Percentiles rank a stretch among this genome's conserved stretches.
These are phyloP conservation scores for Drosophila azteca DNA, from an alignment of 1,140 invertebrate genomes.

Conservation along the genomic window DNA sequence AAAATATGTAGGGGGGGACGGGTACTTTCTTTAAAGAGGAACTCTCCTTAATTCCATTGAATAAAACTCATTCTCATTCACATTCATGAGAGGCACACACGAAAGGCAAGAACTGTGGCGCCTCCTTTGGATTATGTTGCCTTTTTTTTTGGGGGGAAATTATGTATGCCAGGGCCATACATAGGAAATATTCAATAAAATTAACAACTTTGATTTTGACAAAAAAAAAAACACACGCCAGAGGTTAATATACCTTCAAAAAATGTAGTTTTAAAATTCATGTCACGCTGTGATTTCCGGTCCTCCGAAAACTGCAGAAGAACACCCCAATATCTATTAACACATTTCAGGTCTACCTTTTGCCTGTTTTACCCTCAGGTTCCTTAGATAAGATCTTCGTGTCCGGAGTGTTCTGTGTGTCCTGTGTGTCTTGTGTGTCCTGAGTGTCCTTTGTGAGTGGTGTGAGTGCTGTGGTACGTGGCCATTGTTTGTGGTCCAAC, in stretches of 20 bases:
- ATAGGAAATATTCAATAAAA: slow-evolving; percentile 55
- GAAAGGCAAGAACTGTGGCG: not conserved
- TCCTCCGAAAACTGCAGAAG: slow-evolving; percentile 40
- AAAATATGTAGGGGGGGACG: slow-evolving; percentile 6
- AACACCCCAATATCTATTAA: slow-evolving; percentile 71
- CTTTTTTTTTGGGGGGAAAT: slow-evolving; percentile 31
- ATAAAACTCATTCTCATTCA: slow-evolving; percentile 9
- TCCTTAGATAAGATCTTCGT: slow-evolving; percentile 55
- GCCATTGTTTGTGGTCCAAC: slow-evolving; percentile 52
- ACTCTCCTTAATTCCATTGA: slow-evolving; percentile 38
- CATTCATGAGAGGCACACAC: not conserved
- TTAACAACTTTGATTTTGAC: slow-evolving; percentile 61
- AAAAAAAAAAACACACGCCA: slow-evolving; percentile 25
- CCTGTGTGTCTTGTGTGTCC: not conserved
- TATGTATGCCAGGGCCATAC: slow-evolving; percentile 50
- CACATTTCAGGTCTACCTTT: slow-evolving; percentile 46
- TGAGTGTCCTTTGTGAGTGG: not conserved
- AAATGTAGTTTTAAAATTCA: slow-evolving; percentile 56
- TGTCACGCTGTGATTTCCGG: slow-evolving; percentile 74
- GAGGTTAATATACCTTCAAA: slow-evolving; percentile 27
- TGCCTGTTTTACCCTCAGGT: slow-evolving; percentile 11
- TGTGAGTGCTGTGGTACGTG: slow-evolving; percentile 43
- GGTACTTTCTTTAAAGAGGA: slow-evolving; percentile 21
- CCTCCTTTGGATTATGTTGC: not conserved
- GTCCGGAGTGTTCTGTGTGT: slow-evolving; percentile 2